phyloP scores from a whole-genome alignment of 1,140 invertebrate species.

The Zaprionus gabonicus region DNA sequence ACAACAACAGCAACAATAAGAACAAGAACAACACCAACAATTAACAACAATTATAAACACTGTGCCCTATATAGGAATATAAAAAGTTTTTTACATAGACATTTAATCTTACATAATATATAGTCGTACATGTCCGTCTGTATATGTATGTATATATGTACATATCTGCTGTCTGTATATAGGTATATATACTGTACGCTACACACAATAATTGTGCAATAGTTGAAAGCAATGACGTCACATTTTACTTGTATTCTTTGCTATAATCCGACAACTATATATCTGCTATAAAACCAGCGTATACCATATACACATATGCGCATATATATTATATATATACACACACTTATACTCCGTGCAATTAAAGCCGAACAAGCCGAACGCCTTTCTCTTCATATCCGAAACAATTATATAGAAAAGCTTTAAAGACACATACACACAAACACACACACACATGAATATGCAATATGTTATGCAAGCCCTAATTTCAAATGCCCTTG shows the following conservation, averaged over 20 bases:
- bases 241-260: slow-evolving; percentile 28
- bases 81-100: slow-evolving; percentile 19
- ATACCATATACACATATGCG: slow-evolving; percentile 7
- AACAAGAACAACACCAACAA: slow-evolving; percentile 8
- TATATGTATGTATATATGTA: slow-evolving; percentile 16
- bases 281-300: not conserved
- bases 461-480: not conserved
- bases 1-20: not conserved
- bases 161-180: slow-evolving; percentile 14
- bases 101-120: not conserved
- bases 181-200: slow-evolving; percentile 13
- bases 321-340: slow-evolving; percentile 24
- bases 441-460: not conserved
- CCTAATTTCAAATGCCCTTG: not conserved
- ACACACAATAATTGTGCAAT: slow-evolving; percentile 61
- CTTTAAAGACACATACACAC: not conserved
- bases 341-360: slow-evolving; percentile 17
- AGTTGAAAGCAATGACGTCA: slow-evolving; percentile 55
- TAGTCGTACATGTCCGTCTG: slow-evolving; percentile 5
- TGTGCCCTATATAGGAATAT: slow-evolving; percentile 28
- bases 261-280: slow-evolving; percentile 19
- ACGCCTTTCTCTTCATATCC: slow-evolving; percentile 24
- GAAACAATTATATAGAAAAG: not conserved
- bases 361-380: slow-evolving; percentile 11
- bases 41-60: slow-evolving; percentile 19